A percentile compares a stretch with the other conserved stretches of the same genome.
These are phyloP conservation scores for Mamestra brassicae DNA, from an alignment of 2,888 invertebrate genomes.

Conservation along the genomic window DNA sequence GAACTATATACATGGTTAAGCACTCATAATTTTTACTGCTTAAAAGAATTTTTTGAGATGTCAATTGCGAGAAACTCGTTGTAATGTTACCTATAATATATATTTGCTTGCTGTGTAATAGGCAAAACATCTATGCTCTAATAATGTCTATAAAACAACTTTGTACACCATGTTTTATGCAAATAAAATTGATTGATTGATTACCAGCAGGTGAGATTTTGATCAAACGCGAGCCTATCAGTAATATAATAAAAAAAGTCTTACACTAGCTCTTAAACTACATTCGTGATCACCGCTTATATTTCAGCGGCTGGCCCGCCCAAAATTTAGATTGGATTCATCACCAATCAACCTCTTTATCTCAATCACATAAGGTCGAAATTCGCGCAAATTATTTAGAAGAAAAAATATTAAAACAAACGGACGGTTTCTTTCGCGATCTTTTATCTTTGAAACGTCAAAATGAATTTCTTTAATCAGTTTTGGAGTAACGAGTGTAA, in stretches of 20 bases:
- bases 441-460: constrained; percentile 69
- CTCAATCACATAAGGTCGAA: constrained; percentile 61
- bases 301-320: constrained; percentile 82
- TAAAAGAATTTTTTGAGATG: no score
- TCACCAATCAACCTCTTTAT: constrained; percentile 67
- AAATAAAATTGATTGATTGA: no score
- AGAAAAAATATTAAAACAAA: constrained; percentile 69
- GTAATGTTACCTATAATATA: no score
- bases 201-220: no score
- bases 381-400: constrained; percentile 52
- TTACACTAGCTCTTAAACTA: constrained; percentile 69
- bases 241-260: background rate
- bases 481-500: constrained; percentile 56
- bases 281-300: constrained; percentile 79
- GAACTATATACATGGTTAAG: no score
- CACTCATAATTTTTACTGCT: no score
- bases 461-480: constrained; percentile 70
- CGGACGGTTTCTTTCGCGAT: constrained; percentile 61
- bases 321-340: constrained; percentile 82
- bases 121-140: no score
- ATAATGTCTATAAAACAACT: no score
- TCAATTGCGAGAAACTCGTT: no score
- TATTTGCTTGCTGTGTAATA: no score
- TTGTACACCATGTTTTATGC: no score
- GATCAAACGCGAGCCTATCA: no score